Percentiles rank a stretch among this genome's conserved stretches.
phyloP scores from a whole-genome alignment of 2,113 vertebrate genomes.

The Hymenochirus boettgeri region DNA sequence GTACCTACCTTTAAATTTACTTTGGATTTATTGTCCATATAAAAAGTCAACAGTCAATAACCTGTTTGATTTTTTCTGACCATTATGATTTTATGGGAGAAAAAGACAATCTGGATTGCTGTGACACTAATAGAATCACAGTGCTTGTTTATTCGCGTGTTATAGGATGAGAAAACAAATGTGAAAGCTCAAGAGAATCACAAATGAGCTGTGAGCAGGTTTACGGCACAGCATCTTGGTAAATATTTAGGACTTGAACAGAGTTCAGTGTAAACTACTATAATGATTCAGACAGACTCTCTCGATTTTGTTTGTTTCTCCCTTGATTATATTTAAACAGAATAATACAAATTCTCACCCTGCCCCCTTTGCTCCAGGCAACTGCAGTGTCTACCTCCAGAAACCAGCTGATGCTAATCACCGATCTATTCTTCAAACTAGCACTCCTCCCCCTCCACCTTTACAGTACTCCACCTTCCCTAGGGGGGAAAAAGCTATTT shows the following conservation, averaged over 20 bases:
- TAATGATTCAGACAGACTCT: not conserved
- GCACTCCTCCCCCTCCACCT: not conserved
- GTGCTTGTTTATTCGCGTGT: too few species aligned
- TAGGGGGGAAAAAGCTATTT: conserved; percentile 18
- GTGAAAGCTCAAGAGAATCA: too few species aligned
- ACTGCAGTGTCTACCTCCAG: not conserved
- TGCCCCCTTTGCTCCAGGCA: not conserved
- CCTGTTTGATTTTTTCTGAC: too few species aligned
- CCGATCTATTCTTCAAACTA: conserved; percentile 6
- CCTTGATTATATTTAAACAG: not conserved
- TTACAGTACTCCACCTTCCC: conserved; percentile 25
- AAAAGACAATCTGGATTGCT: too few species aligned
- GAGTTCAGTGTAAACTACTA: too few species aligned
- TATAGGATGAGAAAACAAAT: too few species aligned
- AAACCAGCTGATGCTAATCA: conserved; percentile 29
- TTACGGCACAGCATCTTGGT: not conserved
- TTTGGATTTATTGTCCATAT: too few species aligned
- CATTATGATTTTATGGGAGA: too few species aligned
- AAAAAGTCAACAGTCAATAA: too few species aligned
- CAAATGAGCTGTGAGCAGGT: not conserved
- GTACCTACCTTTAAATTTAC: too few species aligned
- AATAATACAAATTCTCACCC: not conserved
- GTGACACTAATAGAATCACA: too few species aligned
- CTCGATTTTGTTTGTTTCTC: not conserved
- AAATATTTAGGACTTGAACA: not conserved